Evolutionary conservation across 2,797 vertebrate genomes (phyloP).

Genomic region (Bucorvus abyssinicus): DNA sequence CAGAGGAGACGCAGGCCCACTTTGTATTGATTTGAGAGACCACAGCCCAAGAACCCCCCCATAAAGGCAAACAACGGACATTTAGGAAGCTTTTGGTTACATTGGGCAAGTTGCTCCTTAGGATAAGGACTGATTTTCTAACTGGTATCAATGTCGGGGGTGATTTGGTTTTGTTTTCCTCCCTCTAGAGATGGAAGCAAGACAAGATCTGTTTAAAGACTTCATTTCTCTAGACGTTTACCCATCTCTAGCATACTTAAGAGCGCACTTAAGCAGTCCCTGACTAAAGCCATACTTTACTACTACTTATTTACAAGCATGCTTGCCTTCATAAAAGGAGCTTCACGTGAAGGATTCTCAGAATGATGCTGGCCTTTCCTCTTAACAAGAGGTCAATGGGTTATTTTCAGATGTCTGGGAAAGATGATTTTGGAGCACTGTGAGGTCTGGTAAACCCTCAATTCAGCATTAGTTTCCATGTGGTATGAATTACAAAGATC

Average conservation of each 20-base stretch:
- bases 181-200: neutral
- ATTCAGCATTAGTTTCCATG: neutral
- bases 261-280: neutral
- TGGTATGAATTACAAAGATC: neutral
- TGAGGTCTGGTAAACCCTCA: neutral
- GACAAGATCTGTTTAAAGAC: neutral
- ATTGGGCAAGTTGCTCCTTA: neutral
- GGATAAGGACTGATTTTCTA: neutral
- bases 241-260: neutral
- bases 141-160: neutral
- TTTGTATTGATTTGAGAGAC: neutral
- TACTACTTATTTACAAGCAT: neutral
- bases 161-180: neutral
- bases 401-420: constrained; percentile 30
- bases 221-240: neutral
- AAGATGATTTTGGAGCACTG: constrained; percentile 1
- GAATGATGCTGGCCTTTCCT: constrained; percentile 45
- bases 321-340: neutral
- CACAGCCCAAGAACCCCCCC: neutral
- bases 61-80: neutral
- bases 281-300: neutral
- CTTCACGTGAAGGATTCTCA: constrained; percentile 31
- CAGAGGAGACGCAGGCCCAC: neutral
- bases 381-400: constrained; percentile 48
- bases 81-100: neutral